These are phyloP conservation scores for Astreopora myriophthalma DNA, from an alignment of 64 coral and sea anemone genomes.

Conservation along the genomic window DNA sequence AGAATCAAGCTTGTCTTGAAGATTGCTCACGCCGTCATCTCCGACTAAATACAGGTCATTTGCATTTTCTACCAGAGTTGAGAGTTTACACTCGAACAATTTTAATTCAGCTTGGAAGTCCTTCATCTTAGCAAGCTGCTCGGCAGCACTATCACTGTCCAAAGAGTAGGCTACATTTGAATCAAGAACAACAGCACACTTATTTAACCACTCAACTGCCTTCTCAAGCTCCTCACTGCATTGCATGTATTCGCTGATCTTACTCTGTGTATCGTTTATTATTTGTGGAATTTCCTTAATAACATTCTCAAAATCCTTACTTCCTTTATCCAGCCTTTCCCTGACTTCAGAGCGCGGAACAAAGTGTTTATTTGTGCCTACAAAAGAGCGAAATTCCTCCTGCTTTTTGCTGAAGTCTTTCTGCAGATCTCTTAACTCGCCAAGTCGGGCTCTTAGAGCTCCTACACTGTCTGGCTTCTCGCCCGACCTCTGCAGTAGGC, in stretches of 20 bases:
- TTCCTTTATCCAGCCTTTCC: background rate
- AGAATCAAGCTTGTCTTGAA: slow-evolving; percentile 17
- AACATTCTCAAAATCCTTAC: background rate
- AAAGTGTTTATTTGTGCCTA: slow-evolving; percentile 8
- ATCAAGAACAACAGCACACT: background rate
- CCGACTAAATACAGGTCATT: background rate
- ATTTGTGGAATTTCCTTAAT: background rate
- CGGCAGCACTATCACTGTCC: background rate
- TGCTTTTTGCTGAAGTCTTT: slow-evolving; percentile 12
- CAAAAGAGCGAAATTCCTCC: slow-evolving; percentile 42
- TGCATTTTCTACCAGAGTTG: background rate
- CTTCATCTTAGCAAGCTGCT: slow-evolving; percentile 1
- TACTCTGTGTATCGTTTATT: background rate
- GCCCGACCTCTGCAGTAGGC: background rate
- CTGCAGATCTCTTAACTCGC: slow-evolving; percentile 38
- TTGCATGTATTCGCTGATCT: background rate
- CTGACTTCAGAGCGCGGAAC: background rate
- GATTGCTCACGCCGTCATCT: background rate
- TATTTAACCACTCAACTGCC: slow-evolving; percentile 6
- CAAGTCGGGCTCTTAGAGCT: slow-evolving; percentile 34
- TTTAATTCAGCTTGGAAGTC: background rate
- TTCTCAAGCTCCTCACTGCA: background rate
- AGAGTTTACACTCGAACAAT: background rate
- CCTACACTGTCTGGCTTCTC: background rate
- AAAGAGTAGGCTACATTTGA: background rate